Evolutionary conservation across 2,113 vertebrate species (phyloP).

Genomic region (Laticauda colubrina): DNA sequence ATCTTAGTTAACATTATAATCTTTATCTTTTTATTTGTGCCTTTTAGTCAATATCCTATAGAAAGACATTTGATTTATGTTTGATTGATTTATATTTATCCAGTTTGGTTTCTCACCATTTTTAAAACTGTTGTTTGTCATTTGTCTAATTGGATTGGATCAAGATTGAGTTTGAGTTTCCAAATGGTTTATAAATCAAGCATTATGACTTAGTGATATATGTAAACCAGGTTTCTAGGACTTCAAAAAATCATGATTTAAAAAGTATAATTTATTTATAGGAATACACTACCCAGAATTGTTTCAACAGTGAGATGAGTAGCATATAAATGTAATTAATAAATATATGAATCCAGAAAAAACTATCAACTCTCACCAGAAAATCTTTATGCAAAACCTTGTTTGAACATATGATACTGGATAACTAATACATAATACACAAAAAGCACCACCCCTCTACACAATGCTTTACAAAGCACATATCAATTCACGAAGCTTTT

Average conservation of each 20-base stretch:
- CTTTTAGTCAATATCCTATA: neutral
- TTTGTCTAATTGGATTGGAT: neutral
- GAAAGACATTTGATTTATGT: neutral
- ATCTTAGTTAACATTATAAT: neutral
- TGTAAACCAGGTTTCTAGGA: neutral
- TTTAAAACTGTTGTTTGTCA: neutral
- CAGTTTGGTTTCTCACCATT: neutral
- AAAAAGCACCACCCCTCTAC: neutral
- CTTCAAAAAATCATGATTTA: neutral
- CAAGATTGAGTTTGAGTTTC: neutral
- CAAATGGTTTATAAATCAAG: neutral
- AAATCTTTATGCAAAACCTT: neutral
- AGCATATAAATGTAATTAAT: neutral
- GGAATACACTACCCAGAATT: neutral
- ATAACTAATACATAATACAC: neutral
- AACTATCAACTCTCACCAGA: neutral
- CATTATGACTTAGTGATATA: neutral
- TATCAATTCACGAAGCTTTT: too few species aligned
- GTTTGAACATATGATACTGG: neutral
- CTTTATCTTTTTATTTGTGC: neutral
- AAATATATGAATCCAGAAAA: neutral
- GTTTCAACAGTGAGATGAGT: neutral
- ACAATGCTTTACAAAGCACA: neutral
- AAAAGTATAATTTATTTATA: neutral
- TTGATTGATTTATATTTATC: neutral